A percentile compares a stretch with the other conserved stretches of the same genome.
phyloP scores from a whole-genome alignment of 2,888 invertebrate genomes.

The Lochmaea crataegi region DNA sequence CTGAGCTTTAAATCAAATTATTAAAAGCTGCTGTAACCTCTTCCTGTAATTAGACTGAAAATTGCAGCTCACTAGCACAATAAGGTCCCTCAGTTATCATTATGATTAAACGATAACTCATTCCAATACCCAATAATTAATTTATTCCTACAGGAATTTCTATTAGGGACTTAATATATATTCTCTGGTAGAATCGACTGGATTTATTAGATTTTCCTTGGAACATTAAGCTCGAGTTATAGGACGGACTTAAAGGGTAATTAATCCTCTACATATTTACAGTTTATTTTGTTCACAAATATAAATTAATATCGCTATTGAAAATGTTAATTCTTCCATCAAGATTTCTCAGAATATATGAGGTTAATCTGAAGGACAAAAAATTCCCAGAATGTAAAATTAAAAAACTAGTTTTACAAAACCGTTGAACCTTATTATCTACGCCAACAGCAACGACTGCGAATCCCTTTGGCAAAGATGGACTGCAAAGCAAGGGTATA shows the following conservation, averaged over 20 bases:
- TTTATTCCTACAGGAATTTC: slow-evolving; percentile 51
- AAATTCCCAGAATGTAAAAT: too few species aligned
- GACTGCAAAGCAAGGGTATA: too few species aligned
- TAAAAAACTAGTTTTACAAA: too few species aligned
- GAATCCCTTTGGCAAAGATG: too few species aligned
- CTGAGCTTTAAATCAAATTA: slow-evolving; percentile 24
- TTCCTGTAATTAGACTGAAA: slow-evolving; percentile 31
- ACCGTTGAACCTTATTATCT: too few species aligned
- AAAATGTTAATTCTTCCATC: too few species aligned
- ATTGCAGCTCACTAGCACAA: slow-evolving; percentile 32
- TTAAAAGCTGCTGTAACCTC: slow-evolving; percentile 12
- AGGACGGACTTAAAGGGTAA: background rate
- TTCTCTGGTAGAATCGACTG: slow-evolving; percentile 28
- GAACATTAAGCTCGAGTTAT: slow-evolving; percentile 6
- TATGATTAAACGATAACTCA: slow-evolving; percentile 49
- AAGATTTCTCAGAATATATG: too few species aligned
- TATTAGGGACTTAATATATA: slow-evolving; percentile 44
- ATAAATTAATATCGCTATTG: background rate
- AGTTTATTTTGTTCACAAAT: background rate
- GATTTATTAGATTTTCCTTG: slow-evolving; percentile 29
- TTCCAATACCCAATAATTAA: slow-evolving; percentile 50
- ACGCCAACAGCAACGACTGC: too few species aligned
- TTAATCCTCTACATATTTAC: background rate
- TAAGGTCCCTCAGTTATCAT: slow-evolving; percentile 48
- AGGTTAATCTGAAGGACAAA: too few species aligned